A percentile compares a stretch with the other conserved stretches of the same genome.
Evolutionary conservation across 2,888 invertebrate species (phyloP).

Genomic region (Orthonychiurus folsomi): DNA sequence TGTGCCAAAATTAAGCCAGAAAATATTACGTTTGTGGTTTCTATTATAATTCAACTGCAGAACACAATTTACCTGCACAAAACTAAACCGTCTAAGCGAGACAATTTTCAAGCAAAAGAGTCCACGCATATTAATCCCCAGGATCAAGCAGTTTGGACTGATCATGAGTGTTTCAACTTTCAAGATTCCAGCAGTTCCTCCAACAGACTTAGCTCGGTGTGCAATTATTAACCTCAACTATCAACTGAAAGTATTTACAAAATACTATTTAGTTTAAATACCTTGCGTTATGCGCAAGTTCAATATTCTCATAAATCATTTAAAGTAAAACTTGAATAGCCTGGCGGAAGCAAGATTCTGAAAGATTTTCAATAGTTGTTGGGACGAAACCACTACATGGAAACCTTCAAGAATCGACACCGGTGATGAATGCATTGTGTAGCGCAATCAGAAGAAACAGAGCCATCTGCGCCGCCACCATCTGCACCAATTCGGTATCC

Average conservation of each 20-base stretch:
- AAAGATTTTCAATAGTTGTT: constrained; percentile 17
- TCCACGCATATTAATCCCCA: constrained; percentile 17
- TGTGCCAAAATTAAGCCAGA: too few species aligned
- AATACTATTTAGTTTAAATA: too few species aligned
- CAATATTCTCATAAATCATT: neutral
- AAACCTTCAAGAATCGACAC: constrained; percentile 14
- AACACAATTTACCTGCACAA: too few species aligned
- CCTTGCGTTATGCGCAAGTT: constrained; percentile 1
- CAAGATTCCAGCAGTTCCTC: constrained; percentile 23
- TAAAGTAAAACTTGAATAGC: constrained; percentile 20
- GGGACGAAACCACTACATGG: constrained; percentile 22
- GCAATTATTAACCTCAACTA: constrained; percentile 20
- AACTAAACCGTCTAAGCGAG: constrained; percentile 9
- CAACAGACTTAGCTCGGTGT: constrained; percentile 21
- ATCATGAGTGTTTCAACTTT: constrained; percentile 5
- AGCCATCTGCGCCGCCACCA: neutral
- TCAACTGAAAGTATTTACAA: constrained; percentile 17
- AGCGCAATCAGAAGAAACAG: neutral
- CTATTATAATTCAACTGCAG: too few species aligned
- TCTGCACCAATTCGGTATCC: neutral
- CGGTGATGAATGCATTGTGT: neutral
- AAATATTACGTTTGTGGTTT: too few species aligned
- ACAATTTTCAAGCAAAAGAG: constrained; percentile 13
- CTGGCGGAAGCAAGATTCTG: constrained; percentile 7
- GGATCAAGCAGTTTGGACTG: constrained; percentile 16